Conservation (phyloP, 2,797 vertebrate species). For the Leucoraja ocellata region DNA sequence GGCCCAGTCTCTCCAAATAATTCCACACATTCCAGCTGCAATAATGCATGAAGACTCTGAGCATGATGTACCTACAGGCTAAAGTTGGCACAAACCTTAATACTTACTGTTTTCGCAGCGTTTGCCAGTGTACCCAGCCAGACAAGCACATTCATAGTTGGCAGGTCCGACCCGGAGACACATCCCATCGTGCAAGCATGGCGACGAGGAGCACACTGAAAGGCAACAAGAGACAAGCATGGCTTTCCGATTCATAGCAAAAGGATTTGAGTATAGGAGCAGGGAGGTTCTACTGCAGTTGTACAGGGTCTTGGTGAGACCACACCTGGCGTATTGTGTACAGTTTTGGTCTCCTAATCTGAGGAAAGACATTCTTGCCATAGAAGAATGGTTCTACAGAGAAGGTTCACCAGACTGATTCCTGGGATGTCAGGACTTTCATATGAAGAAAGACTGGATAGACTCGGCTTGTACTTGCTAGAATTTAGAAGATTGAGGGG, state of each 20-base stretch:
- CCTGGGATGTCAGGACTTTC: too few species aligned
- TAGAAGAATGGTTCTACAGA: too few species aligned
- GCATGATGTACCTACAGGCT: not conserved
- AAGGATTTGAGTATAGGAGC: too few species aligned
- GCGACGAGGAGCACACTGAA: constrained; percentile 84
- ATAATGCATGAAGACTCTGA: not conserved
- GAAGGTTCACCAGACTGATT: too few species aligned
- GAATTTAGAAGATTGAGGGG: too few species aligned
- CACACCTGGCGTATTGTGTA: too few species aligned
- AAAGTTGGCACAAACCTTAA: not conserved
- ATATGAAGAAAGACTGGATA: too few species aligned
- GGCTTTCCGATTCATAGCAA: not conserved
- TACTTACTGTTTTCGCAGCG: constrained; percentile 87
- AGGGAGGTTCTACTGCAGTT: too few species aligned
- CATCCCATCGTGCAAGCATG: constrained; percentile 87
- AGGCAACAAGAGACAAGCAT: constrained; percentile 42
- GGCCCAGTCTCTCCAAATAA: not conserved
- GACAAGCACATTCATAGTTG: constrained; percentile 80
- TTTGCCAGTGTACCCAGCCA: constrained; percentile 85
- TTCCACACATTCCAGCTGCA: not conserved
- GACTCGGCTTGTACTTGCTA: too few species aligned
- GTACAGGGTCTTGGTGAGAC: too few species aligned
- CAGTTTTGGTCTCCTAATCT: too few species aligned
- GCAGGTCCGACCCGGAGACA: constrained; percentile 72
- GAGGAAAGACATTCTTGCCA: too few species aligned